phyloP scores from a whole-genome alignment of 2,797 vertebrate species.

The Phataginus tricuspis region DNA sequence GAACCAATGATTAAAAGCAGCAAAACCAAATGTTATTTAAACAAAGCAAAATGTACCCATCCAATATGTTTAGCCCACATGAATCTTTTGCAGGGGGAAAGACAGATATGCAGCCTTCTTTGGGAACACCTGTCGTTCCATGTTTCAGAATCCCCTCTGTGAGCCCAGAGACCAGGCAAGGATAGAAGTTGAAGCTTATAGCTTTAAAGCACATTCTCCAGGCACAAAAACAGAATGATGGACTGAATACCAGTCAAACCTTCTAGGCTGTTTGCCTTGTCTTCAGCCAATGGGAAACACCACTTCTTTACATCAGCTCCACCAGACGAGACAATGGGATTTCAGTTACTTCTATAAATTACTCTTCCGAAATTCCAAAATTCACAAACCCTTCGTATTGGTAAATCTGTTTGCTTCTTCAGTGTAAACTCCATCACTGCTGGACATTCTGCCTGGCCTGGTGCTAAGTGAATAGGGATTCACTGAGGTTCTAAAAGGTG shows the following conservation, averaged over 20 bases:
- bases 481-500: background rate
- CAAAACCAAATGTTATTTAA: conserved; percentile 81
- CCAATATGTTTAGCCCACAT: background rate
- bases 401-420: background rate
- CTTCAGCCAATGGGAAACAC: background rate
- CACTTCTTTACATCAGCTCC: background rate
- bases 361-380: background rate
- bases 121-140: background rate
- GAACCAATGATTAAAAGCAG: conserved; percentile 78
- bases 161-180: background rate
- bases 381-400: background rate
- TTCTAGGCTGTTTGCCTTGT: background rate
- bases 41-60: conserved; percentile 67
- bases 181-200: background rate
- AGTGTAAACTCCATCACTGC: background rate
- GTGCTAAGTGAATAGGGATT: background rate
- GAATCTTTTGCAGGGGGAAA: conserved; percentile 11
- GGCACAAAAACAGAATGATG: background rate
- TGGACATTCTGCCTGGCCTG: background rate
- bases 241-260: too few relatives aligned
- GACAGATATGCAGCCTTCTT: background rate
- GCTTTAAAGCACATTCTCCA: background rate
- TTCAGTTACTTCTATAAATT: background rate
- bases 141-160: conserved; percentile 19
- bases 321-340: background rate